Percentiles rank a stretch among this genome's conserved stretches.
Conservation (phyloP, 2,888 invertebrate species). For the Odiellus spinosus region DNA sequence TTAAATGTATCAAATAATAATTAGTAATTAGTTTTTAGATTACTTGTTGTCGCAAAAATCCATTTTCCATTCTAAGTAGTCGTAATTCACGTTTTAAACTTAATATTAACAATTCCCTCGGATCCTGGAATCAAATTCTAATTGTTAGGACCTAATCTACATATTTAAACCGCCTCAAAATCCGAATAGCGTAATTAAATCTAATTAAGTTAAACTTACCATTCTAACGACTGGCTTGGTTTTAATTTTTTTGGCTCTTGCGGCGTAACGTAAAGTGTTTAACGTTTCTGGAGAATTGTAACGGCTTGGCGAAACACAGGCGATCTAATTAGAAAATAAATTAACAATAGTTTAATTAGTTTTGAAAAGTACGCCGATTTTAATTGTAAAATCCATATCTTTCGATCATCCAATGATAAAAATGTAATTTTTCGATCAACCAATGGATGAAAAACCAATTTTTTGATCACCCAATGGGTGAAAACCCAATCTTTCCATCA, state of each 20-base stretch:
- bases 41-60: conserved; percentile 52
- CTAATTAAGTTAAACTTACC: conserved; percentile 39
- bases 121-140: too few species aligned
- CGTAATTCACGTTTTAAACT: conserved; percentile 74
- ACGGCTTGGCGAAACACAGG: conserved; percentile 78
- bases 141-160: conserved; percentile 4
- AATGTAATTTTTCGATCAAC: too few species aligned
- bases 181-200: not conserved
- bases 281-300: conserved; percentile 72
- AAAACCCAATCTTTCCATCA: not conserved
- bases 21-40: too few species aligned
- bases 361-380: too few species aligned
- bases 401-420: too few species aligned
- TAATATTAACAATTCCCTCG: conserved; percentile 74
- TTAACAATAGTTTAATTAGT: not conserved
- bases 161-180: not conserved
- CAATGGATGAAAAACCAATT: too few species aligned
- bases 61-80: conserved; percentile 70
- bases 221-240: conserved; percentile 85
- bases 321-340: conserved; percentile 51
- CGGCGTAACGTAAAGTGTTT: conserved; percentile 81
- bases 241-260: conserved; percentile 77
- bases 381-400: too few species aligned
- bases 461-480: too few species aligned
- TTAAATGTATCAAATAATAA: not conserved